A percentile compares a stretch with the other conserved stretches of the same genome.
Evolutionary conservation across 2,113 vertebrate species (phyloP).

Genomic region (Dicaeum eximium): DNA sequence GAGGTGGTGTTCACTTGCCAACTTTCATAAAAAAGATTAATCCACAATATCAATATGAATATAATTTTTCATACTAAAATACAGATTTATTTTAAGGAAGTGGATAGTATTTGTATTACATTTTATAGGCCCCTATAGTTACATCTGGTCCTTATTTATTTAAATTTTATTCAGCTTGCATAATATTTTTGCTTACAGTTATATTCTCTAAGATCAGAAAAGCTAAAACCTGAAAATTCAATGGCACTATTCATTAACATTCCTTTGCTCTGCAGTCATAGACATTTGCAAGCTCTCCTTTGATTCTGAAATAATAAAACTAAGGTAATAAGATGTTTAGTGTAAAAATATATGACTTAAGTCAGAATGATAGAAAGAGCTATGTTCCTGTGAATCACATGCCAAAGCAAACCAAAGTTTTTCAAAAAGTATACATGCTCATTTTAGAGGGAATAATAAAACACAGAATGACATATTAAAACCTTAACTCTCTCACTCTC

Average conservation of each 20-base stretch:
- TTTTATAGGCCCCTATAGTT: slow-evolving; percentile 69
- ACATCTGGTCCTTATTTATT: slow-evolving; percentile 75
- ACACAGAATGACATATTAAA: slow-evolving; percentile 60
- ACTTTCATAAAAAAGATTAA: slow-evolving; percentile 62
- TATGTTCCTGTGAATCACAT: slow-evolving; percentile 52
- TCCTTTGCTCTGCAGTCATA: slow-evolving; percentile 68
- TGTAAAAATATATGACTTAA: slow-evolving; percentile 79
- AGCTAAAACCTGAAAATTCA: slow-evolving; percentile 70
- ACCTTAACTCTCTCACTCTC: slow-evolving; percentile 51
- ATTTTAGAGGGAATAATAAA: slow-evolving; percentile 62
- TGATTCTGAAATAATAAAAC: slow-evolving; percentile 76
- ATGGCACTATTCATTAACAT: slow-evolving; percentile 75
- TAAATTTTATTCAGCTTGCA: slow-evolving; percentile 72
- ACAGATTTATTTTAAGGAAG: slow-evolving; percentile 72
- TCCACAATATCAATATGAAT: slow-evolving; percentile 66
- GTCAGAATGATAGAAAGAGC: slow-evolving; percentile 68
- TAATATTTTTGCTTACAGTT: slow-evolving; percentile 73
- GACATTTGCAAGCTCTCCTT: slow-evolving; percentile 70
- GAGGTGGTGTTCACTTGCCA: slow-evolving; percentile 45
- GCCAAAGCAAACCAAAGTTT: slow-evolving; percentile 66
- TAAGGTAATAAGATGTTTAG: slow-evolving; percentile 77
- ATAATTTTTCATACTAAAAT: slow-evolving; percentile 74
- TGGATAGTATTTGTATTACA: slow-evolving; percentile 71
- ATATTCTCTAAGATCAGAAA: slow-evolving; percentile 68
- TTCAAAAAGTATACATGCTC: slow-evolving; percentile 60